Conservation (phyloP, 2,797 vertebrate genomes). For the Oreonectes daqikongensis region DNA sequence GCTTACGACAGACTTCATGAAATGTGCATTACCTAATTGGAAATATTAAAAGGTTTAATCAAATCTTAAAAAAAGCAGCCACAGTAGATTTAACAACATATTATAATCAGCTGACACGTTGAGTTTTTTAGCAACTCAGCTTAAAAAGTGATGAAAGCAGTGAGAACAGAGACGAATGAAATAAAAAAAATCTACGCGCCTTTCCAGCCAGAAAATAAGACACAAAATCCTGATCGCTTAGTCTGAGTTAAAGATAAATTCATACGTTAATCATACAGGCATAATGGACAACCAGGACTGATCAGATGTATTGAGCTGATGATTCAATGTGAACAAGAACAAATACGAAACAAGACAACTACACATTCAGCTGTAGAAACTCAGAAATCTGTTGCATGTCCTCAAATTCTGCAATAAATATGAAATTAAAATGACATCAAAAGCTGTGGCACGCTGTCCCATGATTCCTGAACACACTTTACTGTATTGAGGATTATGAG, state of each 20-base stretch:
- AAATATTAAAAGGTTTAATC: conserved; percentile 81
- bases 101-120: conserved; percentile 53
- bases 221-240: conserved; percentile 28
- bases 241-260: conserved; percentile 27
- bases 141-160: conserved; percentile 7
- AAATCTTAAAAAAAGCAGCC: too few species aligned
- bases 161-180: neutral
- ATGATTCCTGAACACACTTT: conserved; percentile 2
- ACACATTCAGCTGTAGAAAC: conserved; percentile 9
- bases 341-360: conserved; percentile 28
- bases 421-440: neutral
- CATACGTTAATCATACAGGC: conserved; percentile 39
- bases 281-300: conserved; percentile 17
- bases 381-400: neutral
- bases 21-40: conserved; percentile 82
- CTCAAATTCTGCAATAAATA: neutral
- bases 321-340: neutral
- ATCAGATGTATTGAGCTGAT: neutral
- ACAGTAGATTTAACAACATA: conserved; percentile 70
- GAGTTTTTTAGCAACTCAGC: conserved; percentile 38
- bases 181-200: neutral
- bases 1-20: conserved; percentile 76
- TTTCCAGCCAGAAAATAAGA: conserved; percentile 37
- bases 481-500: conserved; percentile 26
- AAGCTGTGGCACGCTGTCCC: conserved; percentile 11